phyloP scores from a whole-genome alignment of 2,888 invertebrate species.

The Papilio gigon region DNA sequence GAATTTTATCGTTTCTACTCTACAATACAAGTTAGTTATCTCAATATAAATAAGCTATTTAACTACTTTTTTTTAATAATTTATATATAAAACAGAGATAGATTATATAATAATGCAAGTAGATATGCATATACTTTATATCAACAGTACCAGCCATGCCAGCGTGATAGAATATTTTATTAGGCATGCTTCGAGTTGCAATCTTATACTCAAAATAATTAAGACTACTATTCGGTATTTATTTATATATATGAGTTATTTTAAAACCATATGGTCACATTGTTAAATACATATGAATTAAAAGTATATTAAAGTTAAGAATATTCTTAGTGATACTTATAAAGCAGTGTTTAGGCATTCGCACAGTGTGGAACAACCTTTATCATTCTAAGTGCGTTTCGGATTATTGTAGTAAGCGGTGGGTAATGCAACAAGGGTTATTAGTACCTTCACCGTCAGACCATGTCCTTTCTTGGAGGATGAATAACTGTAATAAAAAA shows the following conservation, averaged over 20 bases:
- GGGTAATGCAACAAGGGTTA: slow-evolving; percentile 39
- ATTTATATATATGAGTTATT: not conserved
- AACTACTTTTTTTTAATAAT: not conserved
- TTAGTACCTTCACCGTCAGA: slow-evolving; percentile 73
- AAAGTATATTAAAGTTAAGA: not conserved
- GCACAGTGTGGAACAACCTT: slow-evolving; percentile 20
- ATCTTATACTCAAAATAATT: not conserved
- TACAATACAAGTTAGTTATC: not conserved
- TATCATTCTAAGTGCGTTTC: slow-evolving; percentile 25
- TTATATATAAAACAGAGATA: not conserved
- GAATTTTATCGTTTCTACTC: not conserved
- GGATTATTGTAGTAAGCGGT: slow-evolving; percentile 35
- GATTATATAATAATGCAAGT: not conserved
- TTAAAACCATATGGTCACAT: not conserved
- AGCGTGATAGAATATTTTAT: not conserved
- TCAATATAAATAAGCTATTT: not conserved
- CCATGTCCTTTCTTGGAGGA: slow-evolving; percentile 64
- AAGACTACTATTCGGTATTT: not conserved
- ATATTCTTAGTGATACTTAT: not conserved
- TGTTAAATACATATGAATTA: not conserved
- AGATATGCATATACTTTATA: not conserved
- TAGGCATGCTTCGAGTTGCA: not conserved
- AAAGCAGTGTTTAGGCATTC: slow-evolving; percentile 12
- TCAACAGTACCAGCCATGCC: not conserved
- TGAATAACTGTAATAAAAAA: slow-evolving; percentile 65